Evolutionary conservation across 1,140 invertebrate species (phyloP), one percentile per base, ranked within the genome.

Genomic region (Arion vulgaris): DNA sequence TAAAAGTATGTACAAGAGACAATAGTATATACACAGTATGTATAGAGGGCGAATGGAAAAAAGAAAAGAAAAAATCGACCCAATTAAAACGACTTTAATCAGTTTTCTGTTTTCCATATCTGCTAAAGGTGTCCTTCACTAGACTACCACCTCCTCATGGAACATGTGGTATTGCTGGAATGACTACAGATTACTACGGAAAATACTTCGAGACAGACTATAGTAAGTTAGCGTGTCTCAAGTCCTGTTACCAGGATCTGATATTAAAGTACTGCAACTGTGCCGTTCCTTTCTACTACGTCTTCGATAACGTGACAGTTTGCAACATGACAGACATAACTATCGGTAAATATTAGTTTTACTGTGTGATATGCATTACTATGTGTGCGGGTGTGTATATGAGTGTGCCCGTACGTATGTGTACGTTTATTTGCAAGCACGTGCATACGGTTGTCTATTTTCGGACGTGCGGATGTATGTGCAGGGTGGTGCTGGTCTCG

Each of bases 171-270:
- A 17, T 82, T 13, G 78, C 68, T 13, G 80, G 51, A 0, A 78
- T 45, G 17, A 84, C 77, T 0, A 62, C 73, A 0, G 85, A 89
- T 57, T 68, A 85, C 13, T 90, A 89, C 81, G 66, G 19, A 0
- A 69, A 75, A 11, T 82, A 85, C 73, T 84, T 82, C 28, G 84
- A 81, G 5, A 84, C 84, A 0, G 53, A 53, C 2, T 89, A 89
- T 84, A 83, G 77, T 62, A 90, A 89, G 38, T 69, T 85, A 17
- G 87, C 90, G 0, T 91, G 90, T 78, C 45, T 88, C 19, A 91
- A 91, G 83, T 86, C 86, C 0, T 91, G 90, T 74, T 86, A 87
- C 62, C 90, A 90, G 77, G 68, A 81, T 15, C 68, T 80, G 15
- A 75, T 87, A 23, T 71, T 85, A 5, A 15, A 45, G 1, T 26